Percentiles rank a stretch among this genome's conserved stretches.
Conservation (phyloP, 2,797 vertebrate species). For the Erpetoichthys calabaricus region DNA sequence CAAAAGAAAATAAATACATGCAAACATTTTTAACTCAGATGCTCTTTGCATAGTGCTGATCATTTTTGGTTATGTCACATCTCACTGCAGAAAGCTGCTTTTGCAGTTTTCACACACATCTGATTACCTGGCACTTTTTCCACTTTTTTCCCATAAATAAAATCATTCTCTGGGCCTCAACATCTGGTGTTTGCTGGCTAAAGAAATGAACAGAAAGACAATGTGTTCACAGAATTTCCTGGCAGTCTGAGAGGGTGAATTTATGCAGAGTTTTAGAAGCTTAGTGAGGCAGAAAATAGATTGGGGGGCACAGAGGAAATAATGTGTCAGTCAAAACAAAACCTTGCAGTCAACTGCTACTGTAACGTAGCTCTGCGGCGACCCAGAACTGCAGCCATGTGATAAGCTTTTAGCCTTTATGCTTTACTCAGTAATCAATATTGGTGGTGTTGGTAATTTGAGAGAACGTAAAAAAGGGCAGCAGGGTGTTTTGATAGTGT, state of each 20-base stretch:
- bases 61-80: no score
- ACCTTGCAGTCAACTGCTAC: slow-evolving; percentile 30
- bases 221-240: slow-evolving; percentile 48
- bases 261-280: slow-evolving; percentile 67
- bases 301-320: slow-evolving; percentile 54
- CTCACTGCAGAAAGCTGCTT: no score
- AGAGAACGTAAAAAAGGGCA: slow-evolving; percentile 10
- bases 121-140: slow-evolving; percentile 14
- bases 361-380: slow-evolving; percentile 21
- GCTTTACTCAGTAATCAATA: slow-evolving; percentile 20
- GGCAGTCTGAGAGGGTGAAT: slow-evolving; percentile 51
- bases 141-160: slow-evolving; percentile 24
- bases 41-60: no score
- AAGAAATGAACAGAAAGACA: slow-evolving; percentile 44
- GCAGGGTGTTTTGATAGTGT: background rate
- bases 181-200: slow-evolving; percentile 38
- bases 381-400: slow-evolving; percentile 18
- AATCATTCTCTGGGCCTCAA: slow-evolving; percentile 34
- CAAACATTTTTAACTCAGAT: no score
- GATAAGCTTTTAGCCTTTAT: slow-evolving; percentile 17
- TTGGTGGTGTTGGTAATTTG: slow-evolving; percentile 4
- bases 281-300: slow-evolving; percentile 77
- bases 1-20: no score
- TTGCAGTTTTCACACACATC: slow-evolving; percentile 33
- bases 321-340: slow-evolving; percentile 55